Base-by-base conservation (phyloP, 2,888 invertebrate genomes). In the Drosophila infuscata region DNA sequence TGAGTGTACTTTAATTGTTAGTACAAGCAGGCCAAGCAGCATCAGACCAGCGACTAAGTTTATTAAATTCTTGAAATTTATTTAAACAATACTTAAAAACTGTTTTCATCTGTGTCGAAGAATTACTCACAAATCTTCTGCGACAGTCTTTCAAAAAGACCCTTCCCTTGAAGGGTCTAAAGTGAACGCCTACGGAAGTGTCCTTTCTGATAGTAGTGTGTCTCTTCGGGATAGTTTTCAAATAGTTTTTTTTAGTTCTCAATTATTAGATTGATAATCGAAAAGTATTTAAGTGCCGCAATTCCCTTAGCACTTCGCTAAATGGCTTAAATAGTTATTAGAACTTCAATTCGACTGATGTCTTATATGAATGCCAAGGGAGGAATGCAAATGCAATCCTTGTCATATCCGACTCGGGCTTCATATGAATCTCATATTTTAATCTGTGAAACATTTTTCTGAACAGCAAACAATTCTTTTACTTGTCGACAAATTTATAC, bases 391-490 rank as follows among this genome's bases (percentile, higher is more conserved):
- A 62, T 36, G 1, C 17, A 32, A 32, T 9, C 29, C 32, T 15
- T 41, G 54, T 43, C 32, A 33, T 9, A 8, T 33, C 30, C 57
- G 25, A 38, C 38, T 41, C 60, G n/a, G 38, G n/a, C 49, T 41
- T n/a, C 3, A 54, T 29, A 33, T 52, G 38, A 52, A 69, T 58
- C 57, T 65, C 57, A 46, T 69, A 69, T 65, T 65, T 65, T 52
- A 58, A 65, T 65, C 58, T 66, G 48, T 35, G 57, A 25, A 57
- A 57, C 51, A 70, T 57, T 70, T 65, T 72, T 56, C 54, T 49
- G 53, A 59, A 48, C 66, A 58, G 59, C 69, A 66, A 53, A 57
- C 46, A 57, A 36, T 59, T 56, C 33, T 29, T 32, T n/a, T 32
- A n/a, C 41, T 52, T 33, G 41, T 35, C 33, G 41, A 66, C 43